Percentiles rank a stretch among this genome's conserved stretches.
These are phyloP conservation scores for Epinephelus coioides DNA, from an alignment of 2,797 vertebrate species.

Conservation along the genomic window DNA sequence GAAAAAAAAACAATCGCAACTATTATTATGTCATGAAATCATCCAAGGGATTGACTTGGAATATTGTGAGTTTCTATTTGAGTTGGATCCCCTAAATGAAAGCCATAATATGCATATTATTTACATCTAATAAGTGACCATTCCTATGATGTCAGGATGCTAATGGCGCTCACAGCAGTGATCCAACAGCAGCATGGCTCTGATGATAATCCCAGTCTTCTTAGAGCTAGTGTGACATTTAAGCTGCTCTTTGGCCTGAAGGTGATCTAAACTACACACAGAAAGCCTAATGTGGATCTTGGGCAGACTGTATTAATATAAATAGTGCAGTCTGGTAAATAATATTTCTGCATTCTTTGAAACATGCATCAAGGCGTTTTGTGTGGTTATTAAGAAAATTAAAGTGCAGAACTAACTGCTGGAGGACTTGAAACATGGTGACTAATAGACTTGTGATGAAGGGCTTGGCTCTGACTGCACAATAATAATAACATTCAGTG, in stretches of 20 bases:
- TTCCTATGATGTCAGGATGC: background rate
- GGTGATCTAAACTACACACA: slow-evolving; percentile 5
- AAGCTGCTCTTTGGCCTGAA: background rate
- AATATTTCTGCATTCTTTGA: too few species aligned
- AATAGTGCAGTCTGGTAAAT: background rate
- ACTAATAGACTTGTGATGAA: background rate
- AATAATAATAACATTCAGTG: background rate
- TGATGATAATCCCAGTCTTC: background rate
- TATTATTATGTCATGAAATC: background rate
- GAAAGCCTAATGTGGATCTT: slow-evolving; percentile 7
- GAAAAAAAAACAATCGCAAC: background rate
- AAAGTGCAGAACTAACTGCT: background rate
- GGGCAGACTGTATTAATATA: background rate
- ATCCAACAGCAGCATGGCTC: background rate
- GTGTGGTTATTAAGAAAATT: background rate
- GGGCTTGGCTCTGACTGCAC: background rate
- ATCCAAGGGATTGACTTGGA: background rate
- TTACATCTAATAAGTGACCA: background rate
- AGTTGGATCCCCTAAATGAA: background rate
- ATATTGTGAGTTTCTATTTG: background rate
- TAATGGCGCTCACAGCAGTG: slow-evolving; percentile 2
- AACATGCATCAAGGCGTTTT: background rate
- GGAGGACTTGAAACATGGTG: background rate
- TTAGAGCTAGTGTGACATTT: slow-evolving; percentile 24
- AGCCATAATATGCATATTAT: background rate